phyloP scores from a whole-genome alignment of 2,113 vertebrate genomes.

The Petromus typicus region DNA sequence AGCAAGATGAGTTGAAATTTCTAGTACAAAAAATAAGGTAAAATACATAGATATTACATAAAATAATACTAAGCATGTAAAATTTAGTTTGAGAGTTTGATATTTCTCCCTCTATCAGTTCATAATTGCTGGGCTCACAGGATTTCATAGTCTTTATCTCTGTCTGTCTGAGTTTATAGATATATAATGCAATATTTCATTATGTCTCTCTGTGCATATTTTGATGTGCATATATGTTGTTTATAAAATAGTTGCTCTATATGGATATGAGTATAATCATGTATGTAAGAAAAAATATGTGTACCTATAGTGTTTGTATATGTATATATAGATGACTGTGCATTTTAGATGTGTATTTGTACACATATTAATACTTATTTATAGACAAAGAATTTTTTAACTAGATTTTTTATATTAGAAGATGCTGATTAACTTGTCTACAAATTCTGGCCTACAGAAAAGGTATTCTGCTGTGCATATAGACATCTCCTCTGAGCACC shows the following conservation, averaged over 20 bases:
- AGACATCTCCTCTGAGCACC: neutral
- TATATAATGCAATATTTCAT: neutral
- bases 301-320: neutral
- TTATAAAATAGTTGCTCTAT: neutral
- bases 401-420: neutral
- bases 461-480: neutral
- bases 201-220: neutral
- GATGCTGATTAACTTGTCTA: neutral
- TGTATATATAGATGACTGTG: neutral
- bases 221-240: neutral
- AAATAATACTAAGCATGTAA: slow-evolving; percentile 6
- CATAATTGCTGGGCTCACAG: neutral
- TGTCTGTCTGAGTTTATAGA: neutral
- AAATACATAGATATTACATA: neutral
- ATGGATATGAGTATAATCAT: neutral
- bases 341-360: neutral
- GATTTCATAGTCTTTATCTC: neutral
- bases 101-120: neutral
- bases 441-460: neutral
- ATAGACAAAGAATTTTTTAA: neutral
- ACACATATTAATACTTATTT: neutral
- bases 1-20: neutral
- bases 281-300: neutral
- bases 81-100: neutral
- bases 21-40: neutral